Evolutionary conservation across 2,797 vertebrate genomes (phyloP), one percentile per base, ranked within the genome.

Genomic region (Xiphorhynchus erythropygius): DNA sequence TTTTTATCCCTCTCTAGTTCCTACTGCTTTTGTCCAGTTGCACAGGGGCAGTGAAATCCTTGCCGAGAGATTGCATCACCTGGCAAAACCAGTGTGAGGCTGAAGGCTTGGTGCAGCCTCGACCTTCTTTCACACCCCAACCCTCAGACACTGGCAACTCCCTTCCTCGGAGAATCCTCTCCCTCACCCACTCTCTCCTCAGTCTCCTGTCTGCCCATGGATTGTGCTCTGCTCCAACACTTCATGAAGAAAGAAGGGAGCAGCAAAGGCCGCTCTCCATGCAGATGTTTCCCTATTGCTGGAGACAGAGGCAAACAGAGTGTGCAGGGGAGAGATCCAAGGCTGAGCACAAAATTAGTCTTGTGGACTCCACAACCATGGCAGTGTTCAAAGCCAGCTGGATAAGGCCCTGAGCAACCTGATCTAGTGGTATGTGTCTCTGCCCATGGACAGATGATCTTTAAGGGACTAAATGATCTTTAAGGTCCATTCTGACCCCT

Each of bases 141-240:
- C 7, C 12, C 39, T 53, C 30, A 69, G 70, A 60, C n/a, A 12
- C 55, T 19, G 44, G 33, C 32, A 84, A 4, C 18, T 63, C 47
- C 49, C 13, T 76, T 67, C 47, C 55, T 55, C 7, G 1, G 27
- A 32, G 41, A 70, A 75, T 65, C 44, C 18, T 57, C 42, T 68
- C 33, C n/a, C 22, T 79, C 64, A n/a, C 27, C 22, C 41, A 9
- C 53, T 88, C 73, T 55, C 9, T 23, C 68, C 74, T 76, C 2
- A 0, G 3, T 37, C 57, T 92, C 22, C 69, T 64, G 49, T 21
- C 21, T 50, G 47, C 18, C 67, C 8, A 2, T 2, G 2, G 32
- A 33, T 39, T 92, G 28, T 88, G 25, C 27, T n/a, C 42, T 57
- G 4, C 27, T 75, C 62, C 69, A 80, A 1, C 2, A 0, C 11